phyloP scores from a whole-genome alignment of 2,888 invertebrate genomes.

The Athalia cordata region DNA sequence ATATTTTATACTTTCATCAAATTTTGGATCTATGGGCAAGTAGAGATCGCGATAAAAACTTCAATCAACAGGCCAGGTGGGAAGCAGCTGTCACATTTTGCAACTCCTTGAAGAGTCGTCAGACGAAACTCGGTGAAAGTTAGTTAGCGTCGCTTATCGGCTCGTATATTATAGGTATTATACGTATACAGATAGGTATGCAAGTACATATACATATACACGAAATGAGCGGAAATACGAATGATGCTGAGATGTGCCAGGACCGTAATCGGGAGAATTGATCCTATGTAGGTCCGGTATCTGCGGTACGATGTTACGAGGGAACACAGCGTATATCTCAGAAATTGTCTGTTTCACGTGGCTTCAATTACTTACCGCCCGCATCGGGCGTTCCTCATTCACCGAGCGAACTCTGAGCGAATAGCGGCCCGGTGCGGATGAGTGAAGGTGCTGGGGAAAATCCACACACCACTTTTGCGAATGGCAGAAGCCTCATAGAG shows the following conservation, averaged over 20 bases:
- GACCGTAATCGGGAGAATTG: neutral
- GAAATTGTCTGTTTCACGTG: slow-evolving; percentile 47
- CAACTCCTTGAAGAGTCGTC: too few relatives aligned
- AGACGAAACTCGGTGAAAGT: neutral
- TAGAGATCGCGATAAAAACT: too few relatives aligned
- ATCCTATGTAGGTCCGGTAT: neutral
- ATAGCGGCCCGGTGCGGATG: slow-evolving; percentile 23
- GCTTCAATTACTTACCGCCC: slow-evolving; percentile 63
- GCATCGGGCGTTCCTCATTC: slow-evolving; percentile 54
- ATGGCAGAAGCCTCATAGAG: slow-evolving; percentile 2
- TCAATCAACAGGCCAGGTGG: too few relatives aligned
- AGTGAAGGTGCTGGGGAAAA: slow-evolving; percentile 28
- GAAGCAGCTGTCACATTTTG: too few relatives aligned
- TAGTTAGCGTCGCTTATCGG: neutral
- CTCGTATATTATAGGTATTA: too few relatives aligned
- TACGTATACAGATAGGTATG: too few relatives aligned
- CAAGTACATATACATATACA: too few relatives aligned
- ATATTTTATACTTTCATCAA: neutral
- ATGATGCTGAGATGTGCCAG: neutral
- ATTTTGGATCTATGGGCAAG: too few relatives aligned
- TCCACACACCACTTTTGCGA: neutral
- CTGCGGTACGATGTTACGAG: slow-evolving; percentile 4
- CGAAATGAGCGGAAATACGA: too few relatives aligned
- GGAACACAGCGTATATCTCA: slow-evolving; percentile 43
- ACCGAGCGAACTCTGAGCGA: slow-evolving; percentile 34